Base-by-base conservation (phyloP, 1,140 invertebrate genomes). In the Pachypsylla venusta region DNA sequence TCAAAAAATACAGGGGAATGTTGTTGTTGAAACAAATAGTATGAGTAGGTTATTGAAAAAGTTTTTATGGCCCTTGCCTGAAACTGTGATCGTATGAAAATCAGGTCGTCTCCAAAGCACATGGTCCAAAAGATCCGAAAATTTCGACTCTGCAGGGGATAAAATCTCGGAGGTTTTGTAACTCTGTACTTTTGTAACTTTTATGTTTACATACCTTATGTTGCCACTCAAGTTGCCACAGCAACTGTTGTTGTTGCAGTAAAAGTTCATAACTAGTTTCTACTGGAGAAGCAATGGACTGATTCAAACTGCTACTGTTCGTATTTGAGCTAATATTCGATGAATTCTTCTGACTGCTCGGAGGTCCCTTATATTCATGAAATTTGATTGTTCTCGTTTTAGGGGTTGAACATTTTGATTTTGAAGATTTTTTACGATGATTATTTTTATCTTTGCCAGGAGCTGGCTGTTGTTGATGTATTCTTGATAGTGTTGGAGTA, bases 281-380 rank as follows among this genome's bases (percentile, higher is more conserved):
- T 59, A 69, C 67, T 14, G 73, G 71, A 4, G 74, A 68, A 35
- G 73, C 70, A n/a, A n/a, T n/a, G n/a, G 67, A 69, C 48, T 77
- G 74, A 24, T 73, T 74, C 1, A 73, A 72, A 22, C n/a, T 19
- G n/a, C n/a, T 19, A 22, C n/a, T 1, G 76, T 75, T 22, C 70
- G 71, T 27, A 65, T 61, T 62, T 19, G 71, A 25, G 20, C n/a
- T 68, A n/a, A 22, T 25, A 26, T 12, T 16, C 26, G 53, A 61
- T 25, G 56, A 48, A 28, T 78, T 77, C 65, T 91, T 86, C 67
- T 93, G 81, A 20, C 88, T 88, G 74, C 86, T 95, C 58, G 93
- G 91, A 39, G 93, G 93, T n/a, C n/a, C 80, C 75, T 96, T 97
- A 71, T 98, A 97, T 71, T 98, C 94, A 71, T 98, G 93, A 73